Evolutionary conservation across 2,797 vertebrate genomes (phyloP), one percentile per base, ranked within the genome.

Genomic region (Microctenopoma lineatum): DNA sequence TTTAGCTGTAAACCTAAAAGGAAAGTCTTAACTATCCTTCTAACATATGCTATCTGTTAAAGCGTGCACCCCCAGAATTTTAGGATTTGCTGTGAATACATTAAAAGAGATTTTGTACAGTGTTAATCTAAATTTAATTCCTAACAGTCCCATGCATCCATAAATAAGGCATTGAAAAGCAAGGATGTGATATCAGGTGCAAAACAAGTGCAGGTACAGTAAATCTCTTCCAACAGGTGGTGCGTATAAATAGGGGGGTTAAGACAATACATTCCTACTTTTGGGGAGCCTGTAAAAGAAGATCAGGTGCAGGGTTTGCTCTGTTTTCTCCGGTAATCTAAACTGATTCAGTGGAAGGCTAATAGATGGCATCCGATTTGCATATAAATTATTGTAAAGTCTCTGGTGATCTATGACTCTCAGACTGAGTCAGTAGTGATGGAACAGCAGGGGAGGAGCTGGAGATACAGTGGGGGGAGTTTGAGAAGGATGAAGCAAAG

Each of bases 341-440:
- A 90, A 89, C 84, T 80, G 85, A 90, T 89, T 87, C 84, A 75
- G 80, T 80, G 85, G 92, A 90, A 93, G 92, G 90, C 91, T 93
- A 93, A 93, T 93, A 89, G 90, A 93, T 93, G 93, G 86, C 92
- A 90, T 91, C 86, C 58, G 66, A 93, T 94, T 93, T 93, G 92
- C 92, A 94, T 94, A 90, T 92, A 93, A 93, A 93, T 93, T 70
- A 92, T 93, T 80, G 88, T 57, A 53, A 80, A 85, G 88, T 91
- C 90, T 89, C 86, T 56, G 77, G 87, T 89, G 91, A 92, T 92
- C 90, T 91, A 83, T 83, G 91, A 84, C 81, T 79, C 73, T 75
- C 80, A 63, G 68, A 86, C 71, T 84, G 90, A 90, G 91, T 85
- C 75, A 68, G 79, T 38, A 13, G 84, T 26, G n/a, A 73, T 10